Evolutionary conservation across 2,888 invertebrate species (phyloP), one percentile per base, ranked within the genome.

Genomic region (Poecilobothrus nobilitatus): DNA sequence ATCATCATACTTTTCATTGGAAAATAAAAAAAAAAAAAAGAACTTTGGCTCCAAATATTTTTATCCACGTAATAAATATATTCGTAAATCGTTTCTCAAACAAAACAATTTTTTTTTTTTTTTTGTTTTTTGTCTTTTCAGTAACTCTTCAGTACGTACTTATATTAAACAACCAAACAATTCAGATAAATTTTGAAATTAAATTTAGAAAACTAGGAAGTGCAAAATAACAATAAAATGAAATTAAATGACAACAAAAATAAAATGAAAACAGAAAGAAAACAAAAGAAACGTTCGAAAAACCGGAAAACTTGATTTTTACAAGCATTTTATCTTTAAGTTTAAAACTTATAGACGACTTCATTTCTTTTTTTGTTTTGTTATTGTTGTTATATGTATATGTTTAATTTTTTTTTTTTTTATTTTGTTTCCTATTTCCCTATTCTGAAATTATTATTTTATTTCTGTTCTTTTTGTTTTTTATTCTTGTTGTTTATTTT

Each of bases 311-410:
- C 15, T 12, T 53, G 5, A 18, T 18, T 37, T 53, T 53, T 53
- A 53, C 53, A 53, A 53, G 53, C 53, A 53, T 53, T 53, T 53
- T 53, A 53, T 53, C 53, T 53, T 53, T 37, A 37, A 53, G 53
- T 53, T 53, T 53, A n/a, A 53, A 18, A 53, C 53, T 53, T 53
- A 53, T 53, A 53, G 53, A 53, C 53, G 53, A 53, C 53, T 18
- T 18, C n/a, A 53, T 53, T 53, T 1, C 9, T 12, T 18, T 18
- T 53, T 53, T 53, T 53, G 12, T 41, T 41, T 41, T 41, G 41
- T 12, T 12, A 2, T 41, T 41, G 9, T 41, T 41, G 41, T 41
- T 41, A 4, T 27, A 27, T 5, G 5, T 27, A 27, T 27, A 27
- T 27, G 27, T 27, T 27, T 27, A 5, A 27, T 12, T 18, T 1